These are phyloP conservation scores for Asobara japonica DNA, from an alignment of 1,140 invertebrate species.

Conservation along the genomic window DNA sequence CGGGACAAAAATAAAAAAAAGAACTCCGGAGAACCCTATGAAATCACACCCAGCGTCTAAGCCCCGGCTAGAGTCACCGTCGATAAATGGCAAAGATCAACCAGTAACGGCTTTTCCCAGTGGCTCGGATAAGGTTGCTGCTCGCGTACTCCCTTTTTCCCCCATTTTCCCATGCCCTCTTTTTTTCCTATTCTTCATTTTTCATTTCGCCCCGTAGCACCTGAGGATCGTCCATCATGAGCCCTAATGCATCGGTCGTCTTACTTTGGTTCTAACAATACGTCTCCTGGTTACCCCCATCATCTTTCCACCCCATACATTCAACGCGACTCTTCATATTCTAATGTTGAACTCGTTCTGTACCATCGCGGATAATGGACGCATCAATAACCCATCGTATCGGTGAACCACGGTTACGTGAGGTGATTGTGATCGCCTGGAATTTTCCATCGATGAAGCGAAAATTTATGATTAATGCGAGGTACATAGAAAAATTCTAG, in stretches of 20 bases:
- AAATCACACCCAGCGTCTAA: constrained; percentile 5
- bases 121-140: constrained; percentile 2
- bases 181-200: not conserved
- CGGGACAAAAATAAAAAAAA: not conserved
- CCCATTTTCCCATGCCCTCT: not conserved
- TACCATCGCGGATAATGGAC: constrained; percentile 46
- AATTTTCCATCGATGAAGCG: constrained; percentile 3
- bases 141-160: not conserved
- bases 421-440: not conserved
- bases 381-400: constrained; percentile 63
- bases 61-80: not conserved
- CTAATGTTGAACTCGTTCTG: not conserved
- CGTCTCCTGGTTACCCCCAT: not conserved
- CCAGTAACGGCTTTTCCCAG: constrained; percentile 8
- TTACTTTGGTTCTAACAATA: not conserved
- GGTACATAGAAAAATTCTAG: not conserved
- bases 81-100: constrained; percentile 15
- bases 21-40: not conserved
- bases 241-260: not conserved
- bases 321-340: constrained; percentile 1
- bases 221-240: constrained; percentile 18
- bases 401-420: constrained; percentile 2
- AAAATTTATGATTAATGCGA: constrained; percentile 9
- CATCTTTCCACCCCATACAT: not conserved
- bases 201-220: not conserved